Evolutionary conservation across 2,888 invertebrate genomes (phyloP).

Genomic region (Cephus pulcher): DNA sequence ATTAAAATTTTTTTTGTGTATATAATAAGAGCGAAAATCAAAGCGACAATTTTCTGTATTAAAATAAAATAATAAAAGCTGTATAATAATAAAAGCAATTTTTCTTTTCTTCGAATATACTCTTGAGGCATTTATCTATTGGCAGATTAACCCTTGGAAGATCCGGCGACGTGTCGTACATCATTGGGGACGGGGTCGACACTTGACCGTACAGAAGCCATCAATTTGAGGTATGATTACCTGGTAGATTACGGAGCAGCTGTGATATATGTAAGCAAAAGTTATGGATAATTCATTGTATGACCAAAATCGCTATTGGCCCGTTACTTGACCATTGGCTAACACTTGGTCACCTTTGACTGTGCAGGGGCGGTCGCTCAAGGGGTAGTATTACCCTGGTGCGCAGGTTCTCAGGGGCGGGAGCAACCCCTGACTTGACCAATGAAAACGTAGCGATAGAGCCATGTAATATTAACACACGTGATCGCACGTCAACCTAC

Average conservation of each 20-base stretch:
- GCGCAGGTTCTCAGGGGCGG: conserved; percentile 43
- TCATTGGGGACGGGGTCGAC: conserved; percentile 9
- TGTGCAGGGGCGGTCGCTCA: conserved; percentile 4
- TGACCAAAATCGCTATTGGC: background rate
- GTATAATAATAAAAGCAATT: background rate
- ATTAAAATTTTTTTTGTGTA: background rate
- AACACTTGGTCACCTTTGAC: conserved; percentile 1
- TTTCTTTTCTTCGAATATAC: background rate
- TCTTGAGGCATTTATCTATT: background rate
- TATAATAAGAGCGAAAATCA: background rate
- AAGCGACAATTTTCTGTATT: background rate
- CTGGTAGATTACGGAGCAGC: conserved; percentile 4
- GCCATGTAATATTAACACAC: conserved; percentile 9
- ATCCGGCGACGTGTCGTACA: background rate
- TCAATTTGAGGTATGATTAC: conserved; percentile 22
- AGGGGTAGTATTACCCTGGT: conserved; percentile 30
- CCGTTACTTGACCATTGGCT: background rate
- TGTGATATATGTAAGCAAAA: conserved; percentile 7
- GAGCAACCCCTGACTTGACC: conserved; percentile 8
- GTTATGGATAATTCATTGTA: conserved; percentile 3
- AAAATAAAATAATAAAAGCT: no score
- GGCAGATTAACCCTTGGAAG: background rate
- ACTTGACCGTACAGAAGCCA: conserved; percentile 20
- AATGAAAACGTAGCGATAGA: background rate
- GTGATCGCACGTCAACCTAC: conserved; percentile 8